Evolutionary conservation across 2,113 vertebrate genomes (phyloP).

Genomic region (Colistium nudipinnis): DNA sequence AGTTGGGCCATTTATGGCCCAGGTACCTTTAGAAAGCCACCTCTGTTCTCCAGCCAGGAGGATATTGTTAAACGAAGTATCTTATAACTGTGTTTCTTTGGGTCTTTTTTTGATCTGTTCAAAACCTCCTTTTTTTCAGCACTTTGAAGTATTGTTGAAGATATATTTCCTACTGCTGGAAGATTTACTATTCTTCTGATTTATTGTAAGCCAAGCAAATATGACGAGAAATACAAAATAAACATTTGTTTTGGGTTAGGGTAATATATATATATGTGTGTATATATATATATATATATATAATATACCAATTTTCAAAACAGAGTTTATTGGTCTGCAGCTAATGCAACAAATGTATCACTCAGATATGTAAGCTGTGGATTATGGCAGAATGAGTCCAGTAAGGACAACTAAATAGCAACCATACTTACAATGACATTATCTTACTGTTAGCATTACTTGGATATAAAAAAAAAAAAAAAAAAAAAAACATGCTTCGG

Average conservation of each 20-base stretch:
- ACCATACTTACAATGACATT: background rate
- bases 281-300: too few relatives aligned
- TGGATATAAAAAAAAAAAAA: background rate
- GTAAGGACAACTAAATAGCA: background rate
- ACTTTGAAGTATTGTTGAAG: background rate
- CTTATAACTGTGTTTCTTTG: background rate
- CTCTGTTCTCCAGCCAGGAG: constrained; percentile 84
- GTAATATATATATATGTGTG: too few relatives aligned
- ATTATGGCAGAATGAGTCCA: background rate
- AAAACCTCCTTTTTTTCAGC: background rate
- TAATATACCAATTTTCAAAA: background rate
- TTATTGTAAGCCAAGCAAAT: background rate
- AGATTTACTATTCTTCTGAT: background rate
- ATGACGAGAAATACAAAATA: too few relatives aligned
- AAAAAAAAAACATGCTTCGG: background rate
- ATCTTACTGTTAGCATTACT: background rate
- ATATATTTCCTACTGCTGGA: background rate
- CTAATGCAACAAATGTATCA: background rate
- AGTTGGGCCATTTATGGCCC: constrained; percentile 83
- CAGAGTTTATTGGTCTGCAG: background rate
- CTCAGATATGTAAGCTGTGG: background rate
- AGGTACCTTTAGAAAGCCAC: constrained; percentile 69
- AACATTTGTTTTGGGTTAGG: too few relatives aligned
- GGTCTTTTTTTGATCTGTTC: background rate
- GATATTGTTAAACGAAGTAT: constrained; percentile 45